Percentiles rank a stretch among this genome's conserved stretches.
phyloP scores from a whole-genome alignment of 2,888 invertebrate genomes.

The Xanthia icteritia region DNA sequence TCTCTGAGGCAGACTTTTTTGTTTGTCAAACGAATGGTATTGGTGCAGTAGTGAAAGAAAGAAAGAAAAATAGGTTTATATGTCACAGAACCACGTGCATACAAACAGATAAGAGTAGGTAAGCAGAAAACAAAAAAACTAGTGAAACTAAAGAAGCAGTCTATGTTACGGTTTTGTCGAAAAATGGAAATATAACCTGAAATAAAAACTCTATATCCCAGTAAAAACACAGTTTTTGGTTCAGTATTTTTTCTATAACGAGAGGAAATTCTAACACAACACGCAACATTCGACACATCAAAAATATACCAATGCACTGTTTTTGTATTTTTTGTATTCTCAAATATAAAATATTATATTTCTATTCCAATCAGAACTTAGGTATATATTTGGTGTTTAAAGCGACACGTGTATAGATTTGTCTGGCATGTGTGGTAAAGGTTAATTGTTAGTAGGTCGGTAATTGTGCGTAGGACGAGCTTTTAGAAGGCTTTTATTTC shows the following conservation, averaged over 20 bases:
- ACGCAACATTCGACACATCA: not conserved
- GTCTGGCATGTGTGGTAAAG: conserved; percentile 25
- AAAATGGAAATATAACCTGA: not conserved
- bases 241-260: not conserved
- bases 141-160: conserved; percentile 22
- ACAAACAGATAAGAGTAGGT: too few relatives aligned
- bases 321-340: not conserved
- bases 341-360: not conserved
- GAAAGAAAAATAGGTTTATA: too few relatives aligned
- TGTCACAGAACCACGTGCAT: too few relatives aligned
- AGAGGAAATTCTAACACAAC: not conserved
- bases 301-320: conserved; percentile 2
- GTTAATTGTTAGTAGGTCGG: conserved; percentile 47
- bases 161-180: not conserved
- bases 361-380: not conserved
- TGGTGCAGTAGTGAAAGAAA: not conserved
- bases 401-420: conserved; percentile 32
- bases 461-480: conserved; percentile 41
- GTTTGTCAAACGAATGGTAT: not conserved
- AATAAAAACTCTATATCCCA: conserved; percentile 1
- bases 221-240: not conserved
- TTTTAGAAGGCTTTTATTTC: conserved; percentile 47
- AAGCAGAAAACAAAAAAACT: too few relatives aligned
- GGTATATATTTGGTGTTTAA: conserved; percentile 12
- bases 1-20: not conserved